Conservation (phyloP, 2,113 vertebrate species). For the Tympanuchus pallidicinctus region DNA sequence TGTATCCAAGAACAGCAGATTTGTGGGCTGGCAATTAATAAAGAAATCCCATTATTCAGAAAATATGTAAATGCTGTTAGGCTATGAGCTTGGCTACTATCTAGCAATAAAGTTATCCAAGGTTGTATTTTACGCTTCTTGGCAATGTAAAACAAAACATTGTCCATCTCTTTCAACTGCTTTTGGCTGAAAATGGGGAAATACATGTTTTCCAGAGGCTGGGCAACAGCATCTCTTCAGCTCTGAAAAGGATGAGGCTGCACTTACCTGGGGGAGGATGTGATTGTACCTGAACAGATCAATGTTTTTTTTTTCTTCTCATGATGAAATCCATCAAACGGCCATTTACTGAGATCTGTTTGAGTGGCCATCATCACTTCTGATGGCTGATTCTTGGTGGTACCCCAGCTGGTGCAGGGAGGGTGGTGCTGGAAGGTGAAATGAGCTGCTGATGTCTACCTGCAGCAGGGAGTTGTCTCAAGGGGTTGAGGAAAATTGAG, state of each 20-base stretch:
- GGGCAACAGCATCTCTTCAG: background rate
- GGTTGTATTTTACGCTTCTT: background rate
- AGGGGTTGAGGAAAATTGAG: background rate
- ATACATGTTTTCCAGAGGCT: background rate
- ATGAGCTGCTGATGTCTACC: background rate
- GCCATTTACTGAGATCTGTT: background rate
- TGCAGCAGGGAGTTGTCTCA: background rate
- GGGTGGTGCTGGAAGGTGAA: background rate
- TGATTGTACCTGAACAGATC: background rate
- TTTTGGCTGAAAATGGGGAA: background rate
- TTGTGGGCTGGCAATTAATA: conserved; percentile 22
- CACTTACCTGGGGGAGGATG: background rate
- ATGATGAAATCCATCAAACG: background rate
- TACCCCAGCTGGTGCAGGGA: background rate
- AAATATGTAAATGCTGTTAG: background rate
- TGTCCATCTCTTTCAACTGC: background rate
- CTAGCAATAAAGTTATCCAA: background rate
- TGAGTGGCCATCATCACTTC: background rate
- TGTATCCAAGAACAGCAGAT: background rate
- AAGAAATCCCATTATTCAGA: background rate
- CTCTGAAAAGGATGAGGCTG: background rate
- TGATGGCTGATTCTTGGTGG: background rate
- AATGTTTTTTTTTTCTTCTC: background rate
- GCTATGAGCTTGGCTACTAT: background rate
- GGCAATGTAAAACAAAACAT: background rate